Evolutionary conservation across 2,797 vertebrate genomes (phyloP).

Genomic region (Lacerta agilis): DNA sequence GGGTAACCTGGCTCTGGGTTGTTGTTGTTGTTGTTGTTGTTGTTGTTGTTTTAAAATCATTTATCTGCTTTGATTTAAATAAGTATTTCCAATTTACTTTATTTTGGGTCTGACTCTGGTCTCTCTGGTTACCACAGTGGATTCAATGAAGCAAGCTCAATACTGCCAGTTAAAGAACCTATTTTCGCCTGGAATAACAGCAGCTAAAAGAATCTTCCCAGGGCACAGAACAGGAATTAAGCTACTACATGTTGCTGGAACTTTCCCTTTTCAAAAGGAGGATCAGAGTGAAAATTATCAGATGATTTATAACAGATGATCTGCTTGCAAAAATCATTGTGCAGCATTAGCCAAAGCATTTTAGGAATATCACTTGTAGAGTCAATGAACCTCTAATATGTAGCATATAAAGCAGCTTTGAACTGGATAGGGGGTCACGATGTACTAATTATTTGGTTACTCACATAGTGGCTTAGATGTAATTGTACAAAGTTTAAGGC

Average conservation of each 20-base stretch:
- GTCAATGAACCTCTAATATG: not conserved
- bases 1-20: too few relatives aligned
- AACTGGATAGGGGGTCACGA: not conserved
- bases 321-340: not conserved
- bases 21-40: too few relatives aligned
- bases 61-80: not conserved
- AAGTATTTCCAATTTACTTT: too few relatives aligned
- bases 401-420: not conserved
- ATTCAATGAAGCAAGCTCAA: too few relatives aligned
- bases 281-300: not conserved
- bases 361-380: fast-evolving
- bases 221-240: not conserved
- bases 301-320: not conserved
- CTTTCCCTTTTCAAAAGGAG: not conserved
- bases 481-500: not conserved
- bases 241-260: conserved; percentile 7
- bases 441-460: not conserved
- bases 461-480: not conserved
- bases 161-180: too few relatives aligned
- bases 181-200: too few relatives aligned
- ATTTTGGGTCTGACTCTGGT: too few relatives aligned
- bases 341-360: not conserved
- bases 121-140: too few relatives aligned
- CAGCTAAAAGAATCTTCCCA: too few relatives aligned
- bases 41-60: too few relatives aligned